A percentile compares a stretch with the other conserved stretches of the same genome.
Conservation (phyloP, 2,113 vertebrate species). For the Pao palembangensis region DNA sequence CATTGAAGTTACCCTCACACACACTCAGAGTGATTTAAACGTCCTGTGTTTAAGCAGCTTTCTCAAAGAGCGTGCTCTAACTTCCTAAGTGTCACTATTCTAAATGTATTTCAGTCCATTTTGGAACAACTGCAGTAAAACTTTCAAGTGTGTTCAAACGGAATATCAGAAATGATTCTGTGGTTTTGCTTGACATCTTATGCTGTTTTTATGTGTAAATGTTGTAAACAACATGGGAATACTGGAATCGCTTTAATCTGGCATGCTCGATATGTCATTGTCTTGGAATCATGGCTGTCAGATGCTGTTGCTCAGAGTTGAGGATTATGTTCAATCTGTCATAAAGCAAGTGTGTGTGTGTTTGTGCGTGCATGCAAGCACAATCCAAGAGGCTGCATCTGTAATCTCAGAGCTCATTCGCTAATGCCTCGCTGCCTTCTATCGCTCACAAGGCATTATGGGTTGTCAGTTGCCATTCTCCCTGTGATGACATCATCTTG, state of each 20-base stretch:
- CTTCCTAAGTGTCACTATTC: too few species aligned
- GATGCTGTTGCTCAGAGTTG: slow-evolving; percentile 38
- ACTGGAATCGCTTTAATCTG: slow-evolving; percentile 44
- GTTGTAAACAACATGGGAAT: slow-evolving; percentile 14
- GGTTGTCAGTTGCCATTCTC: slow-evolving; percentile 8
- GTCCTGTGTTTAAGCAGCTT: too few species aligned
- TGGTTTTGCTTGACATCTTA: too few species aligned
- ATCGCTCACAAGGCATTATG: slow-evolving; percentile 40
- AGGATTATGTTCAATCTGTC: slow-evolving; percentile 67
- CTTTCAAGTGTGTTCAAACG: too few species aligned
- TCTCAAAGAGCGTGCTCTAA: too few species aligned
- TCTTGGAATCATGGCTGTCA: slow-evolving; percentile 48
- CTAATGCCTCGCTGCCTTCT: slow-evolving; percentile 45
- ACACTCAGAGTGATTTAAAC: too few species aligned
- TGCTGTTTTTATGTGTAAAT: background rate
- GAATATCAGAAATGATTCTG: too few species aligned
- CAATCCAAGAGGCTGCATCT: slow-evolving; percentile 31
- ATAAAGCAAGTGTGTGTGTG: slow-evolving; percentile 33
- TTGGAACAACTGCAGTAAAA: too few species aligned
- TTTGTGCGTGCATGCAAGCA: slow-evolving; percentile 9
- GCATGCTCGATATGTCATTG: slow-evolving; percentile 46
- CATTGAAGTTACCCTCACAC: too few species aligned
- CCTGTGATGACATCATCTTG: slow-evolving; percentile 29
- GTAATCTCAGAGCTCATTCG: slow-evolving; percentile 52
- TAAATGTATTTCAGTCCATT: too few species aligned